Percentiles rank a stretch among this genome's conserved stretches.
Conservation (phyloP, 2,113 vertebrate genomes). For the Nycticryphes semicollaris region DNA sequence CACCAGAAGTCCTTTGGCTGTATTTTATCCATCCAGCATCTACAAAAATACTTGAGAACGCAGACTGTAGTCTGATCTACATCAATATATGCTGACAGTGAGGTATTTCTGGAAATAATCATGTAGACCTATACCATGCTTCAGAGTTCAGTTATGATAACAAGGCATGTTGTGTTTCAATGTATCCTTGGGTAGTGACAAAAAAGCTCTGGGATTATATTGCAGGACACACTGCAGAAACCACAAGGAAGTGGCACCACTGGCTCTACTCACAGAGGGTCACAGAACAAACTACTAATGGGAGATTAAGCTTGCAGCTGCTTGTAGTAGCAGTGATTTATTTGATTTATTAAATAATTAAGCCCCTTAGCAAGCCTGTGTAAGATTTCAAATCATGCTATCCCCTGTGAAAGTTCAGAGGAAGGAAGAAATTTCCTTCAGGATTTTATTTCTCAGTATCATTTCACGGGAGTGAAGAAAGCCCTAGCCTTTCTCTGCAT, state of each 20-base stretch:
- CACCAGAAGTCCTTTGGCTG: background rate
- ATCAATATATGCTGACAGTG: background rate
- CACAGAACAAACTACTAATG: background rate
- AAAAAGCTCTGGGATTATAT: background rate
- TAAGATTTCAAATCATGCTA: background rate
- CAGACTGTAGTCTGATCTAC: background rate
- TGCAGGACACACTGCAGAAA: background rate
- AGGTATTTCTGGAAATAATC: background rate
- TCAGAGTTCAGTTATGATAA: background rate
- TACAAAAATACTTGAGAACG: background rate
- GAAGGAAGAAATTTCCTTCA: background rate
- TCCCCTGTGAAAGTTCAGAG: background rate
- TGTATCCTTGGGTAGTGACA: background rate
- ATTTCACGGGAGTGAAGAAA: background rate
- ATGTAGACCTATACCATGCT: background rate
- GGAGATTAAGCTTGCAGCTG: background rate
- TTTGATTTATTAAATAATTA: slow-evolving; percentile 35
- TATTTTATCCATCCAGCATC: background rate
- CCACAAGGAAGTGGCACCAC: background rate
- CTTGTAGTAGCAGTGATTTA: background rate
- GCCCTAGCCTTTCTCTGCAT: background rate
- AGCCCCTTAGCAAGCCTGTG: background rate
- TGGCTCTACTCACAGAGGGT: background rate
- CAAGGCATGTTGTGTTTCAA: background rate
- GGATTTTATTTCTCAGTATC: background rate